A percentile compares a stretch with the other conserved stretches of the same genome.
These are phyloP conservation scores for Acleris literana DNA, from an alignment of 2,888 invertebrate species.

Conservation along the genomic window DNA sequence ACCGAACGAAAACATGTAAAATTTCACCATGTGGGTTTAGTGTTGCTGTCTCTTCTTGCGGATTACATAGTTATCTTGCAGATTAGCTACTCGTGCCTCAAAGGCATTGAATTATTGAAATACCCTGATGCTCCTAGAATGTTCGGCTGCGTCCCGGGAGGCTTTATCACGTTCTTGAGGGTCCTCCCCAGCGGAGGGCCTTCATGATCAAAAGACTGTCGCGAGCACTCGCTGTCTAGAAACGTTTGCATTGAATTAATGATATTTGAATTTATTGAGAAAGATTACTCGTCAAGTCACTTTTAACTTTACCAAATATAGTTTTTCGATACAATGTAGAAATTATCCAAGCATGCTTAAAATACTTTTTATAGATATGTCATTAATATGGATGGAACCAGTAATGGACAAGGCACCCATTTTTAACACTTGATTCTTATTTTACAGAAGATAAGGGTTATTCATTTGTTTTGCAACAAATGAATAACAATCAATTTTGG, in stretches of 20 bases:
- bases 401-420: too few species aligned
- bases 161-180: constrained; percentile 32
- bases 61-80: neutral
- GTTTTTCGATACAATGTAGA: neutral
- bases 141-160: constrained; percentile 12
- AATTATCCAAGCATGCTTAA: too few species aligned
- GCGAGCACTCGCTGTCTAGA: constrained; percentile 20
- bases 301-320: neutral
- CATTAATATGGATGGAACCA: too few species aligned
- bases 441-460: too few species aligned
- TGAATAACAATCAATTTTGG: too few species aligned
- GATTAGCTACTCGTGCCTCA: constrained; percentile 15
- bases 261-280: constrained; percentile 3
- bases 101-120: constrained; percentile 20
- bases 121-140: constrained; percentile 19
- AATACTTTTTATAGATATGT: too few species aligned
- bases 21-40: neutral
- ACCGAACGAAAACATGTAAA: neutral
- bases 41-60: neutral
- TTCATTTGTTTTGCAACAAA: too few species aligned
- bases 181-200: constrained; percentile 27
- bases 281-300: neutral
- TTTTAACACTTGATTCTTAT: too few species aligned
- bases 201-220: constrained; percentile 35
- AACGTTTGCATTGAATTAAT: constrained; percentile 19